These are phyloP conservation scores for Leptodirus hochenwartii DNA, from an alignment of 2,888 invertebrate genomes.

Conservation along the genomic window DNA sequence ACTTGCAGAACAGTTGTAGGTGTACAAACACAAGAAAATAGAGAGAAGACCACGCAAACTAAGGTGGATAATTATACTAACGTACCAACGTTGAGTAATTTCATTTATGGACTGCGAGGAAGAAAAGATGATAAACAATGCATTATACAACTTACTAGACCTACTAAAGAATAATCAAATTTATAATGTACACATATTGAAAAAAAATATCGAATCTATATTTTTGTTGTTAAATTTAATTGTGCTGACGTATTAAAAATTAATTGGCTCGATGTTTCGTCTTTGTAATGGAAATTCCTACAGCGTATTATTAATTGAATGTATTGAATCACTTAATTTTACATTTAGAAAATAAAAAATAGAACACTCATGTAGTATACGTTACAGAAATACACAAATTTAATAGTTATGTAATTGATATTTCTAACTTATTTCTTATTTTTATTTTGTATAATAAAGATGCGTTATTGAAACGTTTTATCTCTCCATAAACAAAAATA, in stretches of 20 bases:
- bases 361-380: too few relatives aligned
- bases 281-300: too few relatives aligned
- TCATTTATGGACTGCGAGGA: constrained; percentile 39
- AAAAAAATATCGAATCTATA: neutral
- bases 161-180: constrained; percentile 16
- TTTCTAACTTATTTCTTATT: too few relatives aligned
- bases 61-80: constrained; percentile 26
- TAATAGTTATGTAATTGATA: too few relatives aligned
- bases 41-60: constrained; percentile 29
- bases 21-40: constrained; percentile 39
- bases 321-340: too few relatives aligned
- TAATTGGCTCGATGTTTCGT: too few relatives aligned
- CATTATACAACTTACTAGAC: constrained; percentile 26
- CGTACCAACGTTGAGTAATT: constrained; percentile 25
- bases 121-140: constrained; percentile 35
- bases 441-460: too few relatives aligned
- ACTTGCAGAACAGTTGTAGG: constrained; percentile 34
- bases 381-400: too few relatives aligned
- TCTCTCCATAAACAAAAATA: too few relatives aligned
- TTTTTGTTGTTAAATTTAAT: neutral
- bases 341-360: too few relatives aligned
- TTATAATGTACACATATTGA: constrained; percentile 5
- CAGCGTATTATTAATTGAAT: too few relatives aligned
- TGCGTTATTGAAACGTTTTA: too few relatives aligned
- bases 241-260: constrained; percentile 1